A percentile compares a stretch with the other conserved stretches of the same genome.
These are phyloP conservation scores for Upupa epops DNA, from an alignment of 2,113 vertebrate species.

Conservation along the genomic window DNA sequence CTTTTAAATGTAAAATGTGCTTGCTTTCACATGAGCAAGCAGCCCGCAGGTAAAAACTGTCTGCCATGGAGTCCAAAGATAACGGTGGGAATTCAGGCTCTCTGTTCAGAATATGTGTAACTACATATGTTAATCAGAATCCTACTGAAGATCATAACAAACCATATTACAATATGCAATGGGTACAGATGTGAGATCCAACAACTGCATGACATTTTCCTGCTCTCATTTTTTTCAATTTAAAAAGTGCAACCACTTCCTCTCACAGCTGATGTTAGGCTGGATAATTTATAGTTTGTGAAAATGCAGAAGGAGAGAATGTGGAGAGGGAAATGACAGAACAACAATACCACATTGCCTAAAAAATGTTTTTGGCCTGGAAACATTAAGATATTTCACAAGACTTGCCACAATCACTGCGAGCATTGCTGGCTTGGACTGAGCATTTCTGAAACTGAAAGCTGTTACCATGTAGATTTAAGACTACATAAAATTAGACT, in stretches of 20 bases:
- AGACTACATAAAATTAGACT: neutral
- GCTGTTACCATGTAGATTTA: neutral
- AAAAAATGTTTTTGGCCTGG: neutral
- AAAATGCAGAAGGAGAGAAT: neutral
- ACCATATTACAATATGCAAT: neutral
- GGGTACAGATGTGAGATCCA: neutral
- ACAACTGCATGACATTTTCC: neutral
- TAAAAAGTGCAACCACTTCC: neutral
- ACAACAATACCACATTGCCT: neutral
- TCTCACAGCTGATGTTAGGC: neutral
- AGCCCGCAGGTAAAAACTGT: slow-evolving; percentile 52
- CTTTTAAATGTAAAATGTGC: slow-evolving; percentile 71
- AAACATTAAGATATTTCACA: neutral
- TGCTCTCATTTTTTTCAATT: neutral
- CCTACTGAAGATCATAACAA: neutral
- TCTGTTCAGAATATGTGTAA: slow-evolving; percentile 37
- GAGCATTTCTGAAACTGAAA: neutral
- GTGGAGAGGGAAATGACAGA: neutral
- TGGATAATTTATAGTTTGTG: neutral
- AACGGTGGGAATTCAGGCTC: slow-evolving; percentile 29
- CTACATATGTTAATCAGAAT: slow-evolving; percentile 2
- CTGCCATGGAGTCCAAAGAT: slow-evolving; percentile 13
- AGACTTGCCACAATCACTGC: neutral
- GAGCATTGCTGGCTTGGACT: neutral
- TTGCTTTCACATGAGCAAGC: slow-evolving; percentile 65